These are phyloP conservation scores for Fregetta grallaria DNA, from an alignment of 2,113 vertebrate species.

Conservation along the genomic window DNA sequence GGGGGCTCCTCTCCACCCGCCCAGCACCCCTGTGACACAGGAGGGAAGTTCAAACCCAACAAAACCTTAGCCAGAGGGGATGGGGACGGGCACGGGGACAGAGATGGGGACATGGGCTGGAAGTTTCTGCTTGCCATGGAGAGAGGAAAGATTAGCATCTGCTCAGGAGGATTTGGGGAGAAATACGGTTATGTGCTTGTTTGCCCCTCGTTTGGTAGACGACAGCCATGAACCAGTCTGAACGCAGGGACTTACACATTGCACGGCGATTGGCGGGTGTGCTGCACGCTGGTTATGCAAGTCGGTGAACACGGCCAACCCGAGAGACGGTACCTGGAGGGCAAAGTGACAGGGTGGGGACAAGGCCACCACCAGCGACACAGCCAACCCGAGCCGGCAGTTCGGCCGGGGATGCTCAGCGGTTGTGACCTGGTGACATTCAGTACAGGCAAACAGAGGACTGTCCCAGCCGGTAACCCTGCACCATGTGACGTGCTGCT, in stretches of 20 bases:
- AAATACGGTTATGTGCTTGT: not conserved
- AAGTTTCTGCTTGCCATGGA: not conserved
- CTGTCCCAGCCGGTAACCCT: not conserved
- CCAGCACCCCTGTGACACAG: not conserved
- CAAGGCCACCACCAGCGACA: not conserved
- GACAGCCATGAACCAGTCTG: not conserved
- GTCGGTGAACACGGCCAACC: not conserved
- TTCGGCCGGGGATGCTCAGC: not conserved
- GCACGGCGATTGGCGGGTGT: not conserved
- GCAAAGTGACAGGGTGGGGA: not conserved
- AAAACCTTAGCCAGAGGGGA: not conserved
- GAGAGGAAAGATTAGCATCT: not conserved
- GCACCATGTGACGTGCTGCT: not conserved
- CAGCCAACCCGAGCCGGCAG: not conserved
- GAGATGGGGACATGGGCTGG: not conserved
- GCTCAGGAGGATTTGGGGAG: not conserved
- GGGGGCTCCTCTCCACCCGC: fast-evolving
- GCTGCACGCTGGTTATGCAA: not conserved
- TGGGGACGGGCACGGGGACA: fast-evolving
- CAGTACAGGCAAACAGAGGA: too few relatives aligned
- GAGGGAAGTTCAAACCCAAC: not conserved
- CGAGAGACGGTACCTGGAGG: not conserved
- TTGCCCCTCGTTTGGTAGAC: not conserved
- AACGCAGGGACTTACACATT: not conserved
- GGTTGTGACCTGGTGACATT: not conserved